phyloP scores from a whole-genome alignment of 2,113 vertebrate genomes.

The Gymnobelideus leadbeateri region DNA sequence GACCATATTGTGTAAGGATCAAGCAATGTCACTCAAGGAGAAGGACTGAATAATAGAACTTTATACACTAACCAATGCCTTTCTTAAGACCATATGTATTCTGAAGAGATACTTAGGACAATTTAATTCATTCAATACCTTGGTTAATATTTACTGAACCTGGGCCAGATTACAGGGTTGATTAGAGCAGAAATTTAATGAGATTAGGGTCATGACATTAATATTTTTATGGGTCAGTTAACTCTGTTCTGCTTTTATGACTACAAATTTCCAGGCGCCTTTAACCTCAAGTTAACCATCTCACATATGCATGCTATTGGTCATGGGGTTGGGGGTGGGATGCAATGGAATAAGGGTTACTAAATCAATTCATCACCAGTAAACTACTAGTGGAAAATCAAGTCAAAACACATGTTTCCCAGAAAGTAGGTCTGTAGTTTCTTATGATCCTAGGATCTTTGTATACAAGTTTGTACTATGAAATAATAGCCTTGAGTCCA shows the following conservation, averaged over 20 bases:
- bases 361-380: neutral
- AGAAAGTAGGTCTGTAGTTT: neutral
- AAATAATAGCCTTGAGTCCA: neutral
- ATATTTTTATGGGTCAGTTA: neutral
- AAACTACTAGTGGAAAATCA: constrained; percentile 30
- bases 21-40: neutral
- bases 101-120: neutral
- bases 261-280: neutral
- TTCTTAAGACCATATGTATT: neutral
- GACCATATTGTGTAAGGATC: neutral
- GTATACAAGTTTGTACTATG: neutral
- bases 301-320: neutral
- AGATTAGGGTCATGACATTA: neutral
- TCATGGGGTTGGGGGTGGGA: neutral
- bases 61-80: neutral
- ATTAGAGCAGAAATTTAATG: constrained; percentile 25
- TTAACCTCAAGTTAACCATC: neutral
- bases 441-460: neutral
- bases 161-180: neutral
- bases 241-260: neutral
- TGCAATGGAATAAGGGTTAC: neutral
- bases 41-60: neutral
- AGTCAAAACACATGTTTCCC: neutral
- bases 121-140: constrained; percentile 34
- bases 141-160: constrained; percentile 23